These are phyloP conservation scores for Otis tarda DNA, from an alignment of 2,113 vertebrate species.

Conservation along the genomic window DNA sequence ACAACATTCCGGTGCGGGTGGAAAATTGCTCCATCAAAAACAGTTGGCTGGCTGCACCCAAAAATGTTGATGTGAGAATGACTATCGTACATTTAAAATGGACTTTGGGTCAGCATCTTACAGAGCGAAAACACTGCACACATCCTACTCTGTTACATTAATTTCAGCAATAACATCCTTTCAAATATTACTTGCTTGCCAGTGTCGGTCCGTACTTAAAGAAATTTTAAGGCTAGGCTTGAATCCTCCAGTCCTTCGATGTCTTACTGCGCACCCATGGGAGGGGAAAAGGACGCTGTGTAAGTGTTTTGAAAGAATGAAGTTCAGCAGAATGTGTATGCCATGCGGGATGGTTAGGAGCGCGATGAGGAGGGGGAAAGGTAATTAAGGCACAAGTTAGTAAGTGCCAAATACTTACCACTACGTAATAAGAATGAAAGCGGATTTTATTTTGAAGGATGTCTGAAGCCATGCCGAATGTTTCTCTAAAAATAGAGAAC, in stretches of 20 bases:
- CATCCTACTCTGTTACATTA: background rate
- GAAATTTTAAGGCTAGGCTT: background rate
- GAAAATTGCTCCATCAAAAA: constrained; percentile 7
- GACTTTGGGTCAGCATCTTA: background rate
- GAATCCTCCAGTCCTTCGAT: background rate
- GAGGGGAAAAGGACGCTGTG: background rate
- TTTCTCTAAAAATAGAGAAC: constrained; percentile 45
- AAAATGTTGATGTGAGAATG: background rate
- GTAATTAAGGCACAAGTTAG: background rate
- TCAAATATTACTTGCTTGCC: background rate
- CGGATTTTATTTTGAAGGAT: constrained; percentile 10
- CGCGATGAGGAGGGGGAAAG: background rate
- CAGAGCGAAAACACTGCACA: background rate
- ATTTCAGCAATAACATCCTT: background rate
- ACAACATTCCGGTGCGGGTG: background rate
- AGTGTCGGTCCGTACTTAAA: background rate
- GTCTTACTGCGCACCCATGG: background rate
- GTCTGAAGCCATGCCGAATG: background rate
- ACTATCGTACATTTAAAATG: background rate
- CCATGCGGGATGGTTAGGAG: background rate
- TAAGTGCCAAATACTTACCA: constrained; percentile 38
- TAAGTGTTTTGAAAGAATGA: background rate
- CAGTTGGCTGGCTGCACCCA: background rate
- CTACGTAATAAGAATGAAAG: background rate
- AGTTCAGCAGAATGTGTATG: background rate